Evolutionary conservation across 1,140 invertebrate species (phyloP).

Genomic region (Aplysia californica): DNA sequence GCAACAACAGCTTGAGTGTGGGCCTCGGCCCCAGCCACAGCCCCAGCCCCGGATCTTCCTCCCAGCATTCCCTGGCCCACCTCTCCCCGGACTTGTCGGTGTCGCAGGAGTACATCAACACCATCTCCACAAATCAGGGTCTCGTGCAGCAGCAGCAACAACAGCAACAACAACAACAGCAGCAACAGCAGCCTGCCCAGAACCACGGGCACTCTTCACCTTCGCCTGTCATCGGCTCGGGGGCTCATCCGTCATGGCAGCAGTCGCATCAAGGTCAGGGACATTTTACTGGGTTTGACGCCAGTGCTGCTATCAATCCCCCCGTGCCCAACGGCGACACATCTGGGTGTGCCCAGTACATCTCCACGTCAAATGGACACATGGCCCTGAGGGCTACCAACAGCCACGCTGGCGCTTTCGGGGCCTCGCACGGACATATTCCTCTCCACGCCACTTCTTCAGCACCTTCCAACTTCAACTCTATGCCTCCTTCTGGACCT

Average conservation of each 20-base stretch:
- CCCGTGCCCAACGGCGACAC: not conserved
- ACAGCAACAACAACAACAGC: slow-evolving; percentile 26
- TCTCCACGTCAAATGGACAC: slow-evolving; percentile 25
- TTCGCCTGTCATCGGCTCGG: slow-evolving; percentile 1
- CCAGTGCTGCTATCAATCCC: slow-evolving; percentile 18
- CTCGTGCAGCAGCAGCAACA: slow-evolving; percentile 5
- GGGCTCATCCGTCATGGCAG: slow-evolving; percentile 11
- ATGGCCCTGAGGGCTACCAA: slow-evolving; percentile 32
- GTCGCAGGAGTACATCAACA: slow-evolving; percentile 25
- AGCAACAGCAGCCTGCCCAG: not conserved
- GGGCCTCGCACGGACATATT: slow-evolving; percentile 42
- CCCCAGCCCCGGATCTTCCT: slow-evolving; percentile 1
- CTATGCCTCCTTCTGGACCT: slow-evolving; percentile 31
- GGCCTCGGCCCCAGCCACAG: slow-evolving; percentile 21
- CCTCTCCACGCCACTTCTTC: slow-evolving; percentile 59
- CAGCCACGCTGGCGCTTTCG: slow-evolving; percentile 37
- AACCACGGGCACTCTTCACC: slow-evolving; percentile 12
- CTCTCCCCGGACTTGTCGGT: slow-evolving; percentile 24
- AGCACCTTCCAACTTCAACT: slow-evolving; percentile 57
- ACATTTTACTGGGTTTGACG: slow-evolving; percentile 3
- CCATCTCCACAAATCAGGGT: slow-evolving; percentile 1
- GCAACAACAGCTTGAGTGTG: slow-evolving; percentile 8
- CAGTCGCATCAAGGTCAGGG: slow-evolving; percentile 1
- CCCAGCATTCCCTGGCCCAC: slow-evolving; percentile 23
- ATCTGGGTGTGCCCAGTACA: slow-evolving; percentile 13